These are phyloP conservation scores for Bathynomus jamesi DNA, from an alignment of 1,140 invertebrate species.

Conservation along the genomic window DNA sequence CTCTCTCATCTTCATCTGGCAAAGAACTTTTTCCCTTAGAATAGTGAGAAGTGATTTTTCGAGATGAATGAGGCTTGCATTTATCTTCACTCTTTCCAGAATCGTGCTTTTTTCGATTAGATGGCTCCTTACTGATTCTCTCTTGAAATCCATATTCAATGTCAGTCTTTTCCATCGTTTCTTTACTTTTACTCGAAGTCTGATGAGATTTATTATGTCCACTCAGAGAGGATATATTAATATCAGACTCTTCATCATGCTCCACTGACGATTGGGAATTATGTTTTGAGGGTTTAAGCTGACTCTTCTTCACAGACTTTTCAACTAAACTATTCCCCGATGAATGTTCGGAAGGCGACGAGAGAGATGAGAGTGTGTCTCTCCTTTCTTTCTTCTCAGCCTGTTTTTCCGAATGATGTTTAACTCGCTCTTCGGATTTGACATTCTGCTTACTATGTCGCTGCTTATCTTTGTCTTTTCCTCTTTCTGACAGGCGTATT, in stretches of 20 bases:
- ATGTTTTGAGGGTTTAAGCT: not conserved
- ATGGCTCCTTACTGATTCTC: constrained; percentile 4
- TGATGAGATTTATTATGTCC: not conserved
- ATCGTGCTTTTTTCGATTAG: constrained; percentile 52
- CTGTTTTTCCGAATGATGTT: constrained; percentile 28
- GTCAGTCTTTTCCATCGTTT: not conserved
- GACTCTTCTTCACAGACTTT: not conserved
- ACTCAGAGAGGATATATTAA: not conserved
- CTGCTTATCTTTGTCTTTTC: constrained; percentile 21
- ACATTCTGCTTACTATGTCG: constrained; percentile 12
- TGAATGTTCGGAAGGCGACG: not conserved
- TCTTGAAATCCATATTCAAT: not conserved
- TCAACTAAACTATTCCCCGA: not conserved
- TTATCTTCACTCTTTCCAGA: constrained; percentile 28
- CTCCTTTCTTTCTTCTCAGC: constrained; percentile 35
- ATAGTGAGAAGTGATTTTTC: not conserved
- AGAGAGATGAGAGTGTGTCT: not conserved
- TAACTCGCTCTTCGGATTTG: constrained; percentile 15
- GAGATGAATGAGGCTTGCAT: not conserved
- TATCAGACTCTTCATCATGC: not conserved
- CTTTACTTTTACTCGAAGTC: not conserved
- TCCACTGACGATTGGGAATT: not conserved
- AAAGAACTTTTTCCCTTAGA: not conserved
- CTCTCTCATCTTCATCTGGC: not conserved
- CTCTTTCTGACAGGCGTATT: constrained; percentile 7